Percentiles rank a stretch among this genome's conserved stretches.
Conservation (phyloP, 2,888 invertebrate genomes). For the Limulus polyphemus region DNA sequence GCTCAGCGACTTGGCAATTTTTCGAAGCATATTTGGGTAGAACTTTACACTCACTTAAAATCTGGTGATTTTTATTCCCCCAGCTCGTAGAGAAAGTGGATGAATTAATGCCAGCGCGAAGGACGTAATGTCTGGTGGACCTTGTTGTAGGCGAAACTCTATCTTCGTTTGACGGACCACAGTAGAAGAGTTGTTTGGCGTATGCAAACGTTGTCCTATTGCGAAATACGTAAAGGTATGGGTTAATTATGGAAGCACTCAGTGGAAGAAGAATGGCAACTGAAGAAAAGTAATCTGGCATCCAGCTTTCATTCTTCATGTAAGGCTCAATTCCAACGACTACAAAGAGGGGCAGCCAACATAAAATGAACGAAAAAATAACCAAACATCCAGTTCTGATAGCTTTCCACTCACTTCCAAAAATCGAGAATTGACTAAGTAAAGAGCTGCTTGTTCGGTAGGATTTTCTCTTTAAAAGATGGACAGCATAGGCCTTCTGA, state of each 20-base stretch:
- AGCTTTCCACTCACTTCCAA: slow-evolving; percentile 75
- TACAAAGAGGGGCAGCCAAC: slow-evolving; percentile 45
- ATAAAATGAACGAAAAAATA: slow-evolving; percentile 51
- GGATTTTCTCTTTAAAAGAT: slow-evolving; percentile 1
- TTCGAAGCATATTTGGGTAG: no score
- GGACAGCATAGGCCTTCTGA: slow-evolving; percentile 2
- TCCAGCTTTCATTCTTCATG: slow-evolving; percentile 30
- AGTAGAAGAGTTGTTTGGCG: neutral
- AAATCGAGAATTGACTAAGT: slow-evolving; percentile 61
- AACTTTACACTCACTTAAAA: no score
- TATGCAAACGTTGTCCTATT: neutral
- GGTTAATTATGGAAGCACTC: neutral
- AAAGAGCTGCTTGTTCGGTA: slow-evolving; percentile 56
- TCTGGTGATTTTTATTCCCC: no score
- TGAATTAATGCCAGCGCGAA: no score
- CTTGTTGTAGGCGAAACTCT: no score
- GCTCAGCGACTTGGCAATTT: no score
- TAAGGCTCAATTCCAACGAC: slow-evolving; percentile 34
- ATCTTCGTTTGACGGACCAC: neutral
- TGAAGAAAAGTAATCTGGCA: neutral
- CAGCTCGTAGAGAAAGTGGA: no score
- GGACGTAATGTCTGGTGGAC: no score
- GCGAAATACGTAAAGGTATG: slow-evolving; percentile 1
- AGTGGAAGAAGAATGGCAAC: neutral
- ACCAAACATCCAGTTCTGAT: slow-evolving; percentile 72